These are phyloP conservation scores for Mustela erminea DNA, from an alignment of 2,797 vertebrate species.

Conservation along the genomic window DNA sequence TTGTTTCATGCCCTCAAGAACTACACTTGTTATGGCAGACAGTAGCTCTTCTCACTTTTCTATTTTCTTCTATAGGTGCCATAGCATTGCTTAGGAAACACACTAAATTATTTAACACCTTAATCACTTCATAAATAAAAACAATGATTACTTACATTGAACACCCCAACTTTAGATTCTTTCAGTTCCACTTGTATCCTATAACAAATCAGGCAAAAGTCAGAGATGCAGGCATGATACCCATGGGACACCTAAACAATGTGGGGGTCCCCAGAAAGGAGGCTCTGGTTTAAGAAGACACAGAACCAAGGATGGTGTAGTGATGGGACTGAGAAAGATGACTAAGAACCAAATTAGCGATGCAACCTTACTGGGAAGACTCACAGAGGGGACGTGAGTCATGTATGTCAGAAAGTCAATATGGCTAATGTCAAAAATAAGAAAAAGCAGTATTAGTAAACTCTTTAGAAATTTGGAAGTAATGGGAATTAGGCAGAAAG, in stretches of 20 bases:
- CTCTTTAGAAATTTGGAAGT: neutral
- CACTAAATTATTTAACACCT: neutral
- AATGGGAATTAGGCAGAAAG: neutral
- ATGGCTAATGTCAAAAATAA: neutral
- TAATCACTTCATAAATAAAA: constrained; percentile 16
- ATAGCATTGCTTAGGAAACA: neutral
- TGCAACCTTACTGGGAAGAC: neutral
- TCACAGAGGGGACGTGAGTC: neutral
- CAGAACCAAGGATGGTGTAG: neutral
- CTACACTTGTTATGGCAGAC: neutral
- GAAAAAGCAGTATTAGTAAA: neutral
- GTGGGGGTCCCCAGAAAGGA: neutral
- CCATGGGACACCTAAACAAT: neutral
- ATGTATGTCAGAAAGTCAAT: neutral
- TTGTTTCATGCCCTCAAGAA: neutral
- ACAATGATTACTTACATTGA: constrained; percentile 85
- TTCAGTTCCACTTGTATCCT: constrained; percentile 87
- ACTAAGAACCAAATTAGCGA: neutral
- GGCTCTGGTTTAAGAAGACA: neutral
- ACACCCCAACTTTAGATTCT: constrained; percentile 85
- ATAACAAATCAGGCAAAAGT: neutral
- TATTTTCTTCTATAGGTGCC: neutral
- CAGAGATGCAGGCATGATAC: neutral
- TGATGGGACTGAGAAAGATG: neutral
- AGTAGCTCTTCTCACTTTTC: neutral